A percentile compares a stretch with the other conserved stretches of the same genome.
Evolutionary conservation across 2,888 invertebrate genomes (phyloP).

Genomic region (Agrotis puta): DNA sequence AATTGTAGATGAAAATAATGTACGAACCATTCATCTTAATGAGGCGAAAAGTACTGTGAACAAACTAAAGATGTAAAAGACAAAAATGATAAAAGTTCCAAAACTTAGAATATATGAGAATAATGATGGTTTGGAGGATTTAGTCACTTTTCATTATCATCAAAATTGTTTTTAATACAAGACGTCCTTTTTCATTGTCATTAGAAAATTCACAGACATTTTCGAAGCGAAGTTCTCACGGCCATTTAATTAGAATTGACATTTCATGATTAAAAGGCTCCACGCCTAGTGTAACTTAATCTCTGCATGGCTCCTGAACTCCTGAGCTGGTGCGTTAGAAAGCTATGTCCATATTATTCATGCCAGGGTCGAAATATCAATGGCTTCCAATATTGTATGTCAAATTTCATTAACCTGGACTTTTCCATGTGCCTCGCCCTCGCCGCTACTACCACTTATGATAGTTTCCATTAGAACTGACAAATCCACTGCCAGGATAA

Average conservation of each 20-base stretch:
- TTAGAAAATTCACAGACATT: neutral
- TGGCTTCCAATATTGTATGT: constrained; percentile 36
- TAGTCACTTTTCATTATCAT: neutral
- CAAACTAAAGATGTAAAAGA: neutral
- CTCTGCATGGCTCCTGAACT: constrained; percentile 49
- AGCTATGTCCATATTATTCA: constrained; percentile 32
- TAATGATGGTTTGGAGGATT: neutral
- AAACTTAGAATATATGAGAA: no score
- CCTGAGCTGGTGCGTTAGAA: constrained; percentile 39
- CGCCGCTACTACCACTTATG: neutral
- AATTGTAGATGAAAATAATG: neutral
- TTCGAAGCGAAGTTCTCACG: constrained; percentile 8
- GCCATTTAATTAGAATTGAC: constrained; percentile 15
- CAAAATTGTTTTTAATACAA: no score
- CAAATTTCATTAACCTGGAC: constrained; percentile 8
- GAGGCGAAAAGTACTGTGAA: neutral
- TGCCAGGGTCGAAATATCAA: constrained; percentile 49
- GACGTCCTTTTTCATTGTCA: neutral
- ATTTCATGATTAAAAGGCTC: constrained; percentile 39
- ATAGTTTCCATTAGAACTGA: neutral
- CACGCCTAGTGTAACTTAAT: constrained; percentile 45
- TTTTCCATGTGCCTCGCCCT: constrained; percentile 16
- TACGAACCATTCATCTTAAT: no score
- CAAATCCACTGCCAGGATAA: neutral
- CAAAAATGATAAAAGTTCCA: neutral